Base-by-base conservation (phyloP, 2,797 vertebrate genomes). In the Aphelocoma californica region DNA sequence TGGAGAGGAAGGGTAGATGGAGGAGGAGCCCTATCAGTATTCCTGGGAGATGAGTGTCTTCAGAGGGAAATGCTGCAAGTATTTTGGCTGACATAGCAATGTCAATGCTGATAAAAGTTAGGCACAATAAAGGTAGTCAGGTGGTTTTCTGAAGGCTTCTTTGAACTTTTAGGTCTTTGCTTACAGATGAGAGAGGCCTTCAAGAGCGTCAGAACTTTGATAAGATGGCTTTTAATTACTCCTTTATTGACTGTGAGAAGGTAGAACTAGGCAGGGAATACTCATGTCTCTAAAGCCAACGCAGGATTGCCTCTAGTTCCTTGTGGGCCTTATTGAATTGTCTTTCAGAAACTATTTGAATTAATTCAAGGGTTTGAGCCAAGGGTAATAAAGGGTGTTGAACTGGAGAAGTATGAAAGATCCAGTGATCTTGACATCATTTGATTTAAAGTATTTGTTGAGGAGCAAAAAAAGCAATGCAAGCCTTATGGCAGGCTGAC, bases 41-140 rank as follows among this genome's bases (percentile, higher is more conserved):
- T 96, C 84, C 81, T 90, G 61, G 83, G 93, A 96, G 91, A 96
- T 65, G 88, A 92, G 51, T 34, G 60, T 47, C 92, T 91, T 81
- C 9, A 48, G 82, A 93, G 90, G 47, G 78, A 95, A 96, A 60
- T 21, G 64, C 81, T 88, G 57, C 21, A 65, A 86, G 65, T 75
- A 44, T 94, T 97, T 97, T 93, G 91, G 93, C 96, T 97, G 97
- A 96, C 95, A 87, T 53, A 79, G 94, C 92, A 97, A 54, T 88
- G 95, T 84, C 81, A 84, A 6, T 50, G 90, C 89, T 83, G 88
- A 92, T 96, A 93, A 94, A 95, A 95, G 95, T 96, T 95, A 91
- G 95, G 87, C 89, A 53, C 95, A 92, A 89, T 88, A 94, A 96
- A 91, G 88, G 92, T 72, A 94, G 90, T 94, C 88, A 97, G 95